Percentiles rank a stretch among this genome's conserved stretches.
Conservation (phyloP, 2,797 vertebrate genomes). For the Alexandromys oeconomus region DNA sequence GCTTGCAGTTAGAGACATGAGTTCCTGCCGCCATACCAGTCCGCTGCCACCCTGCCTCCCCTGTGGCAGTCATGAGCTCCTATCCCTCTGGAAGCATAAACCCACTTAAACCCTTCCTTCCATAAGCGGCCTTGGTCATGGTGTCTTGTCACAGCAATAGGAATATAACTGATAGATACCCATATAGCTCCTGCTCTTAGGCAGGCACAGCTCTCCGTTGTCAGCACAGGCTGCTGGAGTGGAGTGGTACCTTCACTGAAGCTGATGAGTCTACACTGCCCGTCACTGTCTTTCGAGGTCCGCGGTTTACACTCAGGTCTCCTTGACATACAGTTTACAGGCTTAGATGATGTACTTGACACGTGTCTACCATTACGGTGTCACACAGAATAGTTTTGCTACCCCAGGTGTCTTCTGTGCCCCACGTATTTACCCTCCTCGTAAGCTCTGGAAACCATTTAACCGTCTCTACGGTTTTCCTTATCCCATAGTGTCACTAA, state of each 20-base stretch:
- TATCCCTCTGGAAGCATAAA: no score
- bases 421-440: neutral
- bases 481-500: neutral
- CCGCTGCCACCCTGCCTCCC: neutral
- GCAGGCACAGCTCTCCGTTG: no score
- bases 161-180: no score
- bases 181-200: accelerated
- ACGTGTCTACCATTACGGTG: neutral
- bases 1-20: neutral
- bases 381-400: neutral
- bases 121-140: neutral
- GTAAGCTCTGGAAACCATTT: neutral
- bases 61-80: neutral
- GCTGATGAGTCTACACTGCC: no score
- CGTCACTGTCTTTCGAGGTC: neutral
- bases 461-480: neutral
- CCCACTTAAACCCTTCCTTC: neutral
- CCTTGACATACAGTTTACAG: neutral
- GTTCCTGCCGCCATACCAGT: neutral
- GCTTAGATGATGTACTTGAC: neutral
- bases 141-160: neutral
- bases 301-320: neutral
- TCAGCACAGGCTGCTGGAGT: neutral
- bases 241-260: neutral
- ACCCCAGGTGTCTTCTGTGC: neutral